Base-by-base conservation (phyloP, 2,113 vertebrate genomes). In the Cryptotis parvus region DNA sequence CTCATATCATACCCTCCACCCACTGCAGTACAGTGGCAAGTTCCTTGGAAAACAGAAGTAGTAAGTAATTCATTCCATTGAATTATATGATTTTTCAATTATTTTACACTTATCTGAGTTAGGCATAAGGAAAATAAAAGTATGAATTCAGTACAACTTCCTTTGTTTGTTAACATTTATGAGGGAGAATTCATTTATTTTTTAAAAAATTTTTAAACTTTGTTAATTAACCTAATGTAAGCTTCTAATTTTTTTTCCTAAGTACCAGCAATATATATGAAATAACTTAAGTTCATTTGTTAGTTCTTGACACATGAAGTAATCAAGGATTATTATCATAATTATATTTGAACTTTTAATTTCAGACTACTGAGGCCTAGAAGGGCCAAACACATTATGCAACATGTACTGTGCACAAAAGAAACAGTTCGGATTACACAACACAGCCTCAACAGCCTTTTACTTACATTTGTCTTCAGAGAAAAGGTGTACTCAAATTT, bases 11-110 rank as follows among this genome's bases (percentile, higher is more conserved):
- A n/a, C n/a, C n/a, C n/a, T 26, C 26, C 55, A 35, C n/a, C 33
- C 33, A 69, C 22, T 27, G 5, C 27, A n/a, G n/a, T 55, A 0
- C 5, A 33, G 24, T 52, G 11, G 87, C 43, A 91, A n/a, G 14
- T 49, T 95, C 69, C 66, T 55, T 76, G 80, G 93, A 90, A 95
- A 85, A 93, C 39, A 84, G 10, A 89, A 90, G 7, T 66, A 16
- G 70, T 1, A 31, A 76, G 22, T 26, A 85, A 87, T 75, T 37
- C 45, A 68, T 70, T 37, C 16, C 66, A 24, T 66, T 86, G 16
- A 87, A 72, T 68, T 24, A 77, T 16, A 16, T 39, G 6, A 9
- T 41, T 92, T 35, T 39, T 66, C n/a, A 9, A 31, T 66, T 70
- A 31, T 3, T 61, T 61, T 24, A 61, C 18, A 24, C 26, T 61